Evolutionary conservation across 2,888 invertebrate genomes (phyloP), one percentile per base, ranked within the genome.

Genomic region (Volucella inflata): DNA sequence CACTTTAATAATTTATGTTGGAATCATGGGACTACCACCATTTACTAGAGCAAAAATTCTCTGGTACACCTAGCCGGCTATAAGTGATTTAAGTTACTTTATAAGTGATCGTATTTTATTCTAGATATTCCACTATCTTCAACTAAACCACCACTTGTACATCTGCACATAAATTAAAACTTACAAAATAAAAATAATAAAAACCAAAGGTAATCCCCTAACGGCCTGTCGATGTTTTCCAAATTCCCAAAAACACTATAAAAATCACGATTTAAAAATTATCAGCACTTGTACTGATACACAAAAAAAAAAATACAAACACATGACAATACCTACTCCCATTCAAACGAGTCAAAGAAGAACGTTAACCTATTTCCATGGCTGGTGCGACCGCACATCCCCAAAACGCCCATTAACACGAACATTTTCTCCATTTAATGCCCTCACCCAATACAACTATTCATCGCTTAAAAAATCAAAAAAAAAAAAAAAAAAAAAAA

Each of bases 401-500:
- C 76, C 76, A 65, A 60, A 80, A 62, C 80, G 62, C 55, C 80
- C 71, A 85, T 85, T 85, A 85, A 85, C 80, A 85, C 84, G 80
- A 85, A 85, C 65, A 76, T 76, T 84, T 16, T 16, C 57, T 30
- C 40, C 67, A 40, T 51, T 62, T 46, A 64, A 76, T 68, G n/a
- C 57, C n/a, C 1, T n/a, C 14, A 12, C 38, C 12, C 71, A 53
- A 30, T 14, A 36, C 50, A 67, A 76, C 67, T 76, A 76, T 67
- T 16, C 76, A n/a, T 46, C 53, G 44, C 59, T n/a, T 21, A 11
- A 46, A 21, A 50, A 40, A 51, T 14, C 16, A 14, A 46, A 36
- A 38, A 30, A 12, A 55, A 53, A 30, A 30, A 46, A 17, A 11
- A 11, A 78, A 70, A 64, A 71, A 48, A 65, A 75, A 46, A 55